These are phyloP conservation scores for Tenthredo mesomela DNA, from an alignment of 2,888 invertebrate species.

Conservation along the genomic window DNA sequence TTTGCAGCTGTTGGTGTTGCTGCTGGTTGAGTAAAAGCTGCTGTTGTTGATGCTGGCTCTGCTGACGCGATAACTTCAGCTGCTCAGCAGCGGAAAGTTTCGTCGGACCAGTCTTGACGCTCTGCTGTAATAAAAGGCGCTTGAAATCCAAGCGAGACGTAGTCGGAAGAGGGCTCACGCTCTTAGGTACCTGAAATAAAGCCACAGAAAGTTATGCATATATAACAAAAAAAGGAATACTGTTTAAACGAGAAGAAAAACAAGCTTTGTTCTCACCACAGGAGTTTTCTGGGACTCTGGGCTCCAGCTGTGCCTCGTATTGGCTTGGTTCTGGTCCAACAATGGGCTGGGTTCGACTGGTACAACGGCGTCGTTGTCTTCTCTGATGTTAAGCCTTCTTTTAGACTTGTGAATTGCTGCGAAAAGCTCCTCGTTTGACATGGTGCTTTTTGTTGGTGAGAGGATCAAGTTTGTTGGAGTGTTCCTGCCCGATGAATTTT, in stretches of 20 bases:
- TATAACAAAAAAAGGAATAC: neutral
- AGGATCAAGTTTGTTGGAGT: constrained; percentile 73
- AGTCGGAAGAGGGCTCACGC: constrained; percentile 81
- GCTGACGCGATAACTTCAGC: constrained; percentile 84
- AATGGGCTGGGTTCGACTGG: constrained; percentile 76
- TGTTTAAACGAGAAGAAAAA: constrained; percentile 58
- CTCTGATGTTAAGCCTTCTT: constrained; percentile 85
- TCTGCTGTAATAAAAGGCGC: constrained; percentile 88
- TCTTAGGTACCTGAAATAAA: constrained; percentile 66
- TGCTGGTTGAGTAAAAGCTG: constrained; percentile 69
- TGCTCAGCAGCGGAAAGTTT: constrained; percentile 90
- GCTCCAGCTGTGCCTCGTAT: constrained; percentile 84
- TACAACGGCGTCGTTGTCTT: constrained; percentile 76
- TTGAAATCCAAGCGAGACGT: constrained; percentile 93
- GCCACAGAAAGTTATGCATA: neutral
- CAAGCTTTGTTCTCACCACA: constrained; percentile 71
- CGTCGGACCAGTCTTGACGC: constrained; percentile 83
- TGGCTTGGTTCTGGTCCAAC: constrained; percentile 77
- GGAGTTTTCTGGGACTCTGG: constrained; percentile 76
- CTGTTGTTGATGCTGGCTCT: constrained; percentile 71
- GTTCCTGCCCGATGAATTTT: constrained; percentile 65
- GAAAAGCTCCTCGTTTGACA: constrained; percentile 89
- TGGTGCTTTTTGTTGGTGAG: constrained; percentile 86
- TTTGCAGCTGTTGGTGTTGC: constrained; percentile 61
- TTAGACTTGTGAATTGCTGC: constrained; percentile 89